Evolutionary conservation across 1,140 invertebrate genomes (phyloP), one percentile per base, ranked within the genome.

Genomic region (Steinernema feltiae): DNA sequence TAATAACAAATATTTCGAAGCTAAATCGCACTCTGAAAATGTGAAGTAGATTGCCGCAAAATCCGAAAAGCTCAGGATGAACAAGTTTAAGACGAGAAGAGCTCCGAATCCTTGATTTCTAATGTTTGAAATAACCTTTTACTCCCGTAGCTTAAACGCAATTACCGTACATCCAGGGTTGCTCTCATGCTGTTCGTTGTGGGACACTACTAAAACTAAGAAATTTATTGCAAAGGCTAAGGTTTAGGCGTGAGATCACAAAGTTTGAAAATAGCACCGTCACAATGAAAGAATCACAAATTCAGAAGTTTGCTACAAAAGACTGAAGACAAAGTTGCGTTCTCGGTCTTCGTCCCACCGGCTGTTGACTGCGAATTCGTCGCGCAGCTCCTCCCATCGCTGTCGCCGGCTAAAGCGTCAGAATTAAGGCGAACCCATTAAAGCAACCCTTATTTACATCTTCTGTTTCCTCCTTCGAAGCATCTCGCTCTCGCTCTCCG

Each of bases 261-360:
- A n/a, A n/a, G n/a, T n/a, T n/a, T n/a, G n/a, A n/a, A n/a, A n/a
- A n/a, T n/a, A n/a, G n/a, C n/a, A n/a, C n/a, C n/a, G n/a, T n/a
- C n/a, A n/a, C n/a, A n/a, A n/a, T n/a, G n/a, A n/a, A n/a, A n/a
- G n/a, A n/a, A n/a, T n/a, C n/a, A n/a, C n/a, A n/a, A n/a, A n/a
- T n/a, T n/a, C n/a, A n/a, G n/a, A n/a, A n/a, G 35, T 7, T 7
- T 7, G 24, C 53, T n/a, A 63, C 15, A 63, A 21, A 15, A 63
- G 53, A 21, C 53, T 63, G 53, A 63, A 63, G 53, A 63, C 53
- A 21, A 63, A 63, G 53, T 63, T 63, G 12, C 53, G 53, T 27
- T 63, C 53, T 7, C 53, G 53, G 53, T 63, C 53, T 27, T 63
- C 53, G 53, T 27, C 24, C 53, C 53, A 63, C 12, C 15, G 12